Percentiles rank a stretch among this genome's conserved stretches.
Evolutionary conservation across 30 jellyfish, hydroid and myxozoan genomes (phyloP).

Genomic region (Cassiopea andromeda): DNA sequence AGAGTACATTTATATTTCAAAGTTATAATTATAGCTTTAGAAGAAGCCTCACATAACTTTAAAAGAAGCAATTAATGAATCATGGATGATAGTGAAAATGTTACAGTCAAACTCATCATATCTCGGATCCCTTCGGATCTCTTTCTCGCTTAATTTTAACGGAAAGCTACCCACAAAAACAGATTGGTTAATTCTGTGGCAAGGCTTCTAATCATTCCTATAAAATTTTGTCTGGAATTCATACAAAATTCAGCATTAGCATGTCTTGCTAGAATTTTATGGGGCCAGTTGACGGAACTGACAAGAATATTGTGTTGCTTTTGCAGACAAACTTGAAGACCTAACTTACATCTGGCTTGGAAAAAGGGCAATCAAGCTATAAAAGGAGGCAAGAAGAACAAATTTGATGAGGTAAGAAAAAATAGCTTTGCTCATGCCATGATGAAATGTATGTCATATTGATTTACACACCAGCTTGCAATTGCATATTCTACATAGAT

Average conservation of each 20-base stretch:
- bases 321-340: background rate
- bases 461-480: background rate
- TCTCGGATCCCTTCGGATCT: too few species aligned
- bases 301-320: background rate
- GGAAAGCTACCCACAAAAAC: conserved; percentile 10
- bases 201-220: background rate
- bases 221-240: background rate
- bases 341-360: background rate
- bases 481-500: background rate
- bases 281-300: background rate
- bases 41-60: too few species aligned
- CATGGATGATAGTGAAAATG: too few species aligned
- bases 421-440: too few species aligned
- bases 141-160: background rate
- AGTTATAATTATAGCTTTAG: too few species aligned
- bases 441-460: too few species aligned
- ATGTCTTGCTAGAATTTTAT: background rate
- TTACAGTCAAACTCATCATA: too few species aligned
- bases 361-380: background rate
- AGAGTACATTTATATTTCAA: too few species aligned
- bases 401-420: background rate
- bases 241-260: background rate
- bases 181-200: conserved; percentile 4
- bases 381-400: background rate
- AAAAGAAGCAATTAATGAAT: too few species aligned